Evolutionary conservation across 2,113 vertebrate species (phyloP).

Genomic region (Muntiacus muntjak): DNA sequence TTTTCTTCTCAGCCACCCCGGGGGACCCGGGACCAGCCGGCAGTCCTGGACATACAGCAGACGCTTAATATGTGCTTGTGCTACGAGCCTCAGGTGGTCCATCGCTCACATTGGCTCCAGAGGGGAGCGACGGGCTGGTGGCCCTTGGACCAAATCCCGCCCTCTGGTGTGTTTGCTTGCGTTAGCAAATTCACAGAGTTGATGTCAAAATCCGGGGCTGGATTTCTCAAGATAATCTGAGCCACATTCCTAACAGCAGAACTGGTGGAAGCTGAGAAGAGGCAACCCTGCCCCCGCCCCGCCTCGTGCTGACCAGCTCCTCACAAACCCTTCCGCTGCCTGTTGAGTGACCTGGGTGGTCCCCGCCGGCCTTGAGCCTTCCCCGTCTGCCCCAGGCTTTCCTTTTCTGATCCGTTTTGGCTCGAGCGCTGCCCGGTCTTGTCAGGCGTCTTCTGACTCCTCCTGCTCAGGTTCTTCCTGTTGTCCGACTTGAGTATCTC

Average conservation of each 20-base stretch:
- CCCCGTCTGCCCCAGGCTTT: not conserved
- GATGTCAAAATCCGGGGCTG: not conserved
- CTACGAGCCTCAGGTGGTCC: rapidly evolving
- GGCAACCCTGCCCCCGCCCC: too few relatives aligned
- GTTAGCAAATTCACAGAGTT: not conserved
- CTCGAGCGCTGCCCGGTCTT: not conserved
- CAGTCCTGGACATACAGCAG: not conserved
- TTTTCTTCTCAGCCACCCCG: not conserved
- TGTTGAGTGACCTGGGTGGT: not conserved
- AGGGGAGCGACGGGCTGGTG: not conserved
- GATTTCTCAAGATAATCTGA: not conserved
- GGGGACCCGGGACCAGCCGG: not conserved
- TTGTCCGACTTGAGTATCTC: not conserved
- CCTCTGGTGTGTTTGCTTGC: not conserved
- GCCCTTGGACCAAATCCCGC: not conserved
- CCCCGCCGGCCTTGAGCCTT: not conserved
- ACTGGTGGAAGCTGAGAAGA: not conserved
- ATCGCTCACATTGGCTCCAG: not conserved
- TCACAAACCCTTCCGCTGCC: not conserved
- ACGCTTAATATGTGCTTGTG: not conserved
- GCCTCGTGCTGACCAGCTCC: not conserved
- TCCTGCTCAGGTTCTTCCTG: not conserved
- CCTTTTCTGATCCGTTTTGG: not conserved
- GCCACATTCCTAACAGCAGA: not conserved
- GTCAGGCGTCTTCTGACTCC: not conserved